Evolutionary conservation across 2,797 vertebrate species (phyloP), one percentile per base, ranked within the genome.

Genomic region (Falco biarmicus): DNA sequence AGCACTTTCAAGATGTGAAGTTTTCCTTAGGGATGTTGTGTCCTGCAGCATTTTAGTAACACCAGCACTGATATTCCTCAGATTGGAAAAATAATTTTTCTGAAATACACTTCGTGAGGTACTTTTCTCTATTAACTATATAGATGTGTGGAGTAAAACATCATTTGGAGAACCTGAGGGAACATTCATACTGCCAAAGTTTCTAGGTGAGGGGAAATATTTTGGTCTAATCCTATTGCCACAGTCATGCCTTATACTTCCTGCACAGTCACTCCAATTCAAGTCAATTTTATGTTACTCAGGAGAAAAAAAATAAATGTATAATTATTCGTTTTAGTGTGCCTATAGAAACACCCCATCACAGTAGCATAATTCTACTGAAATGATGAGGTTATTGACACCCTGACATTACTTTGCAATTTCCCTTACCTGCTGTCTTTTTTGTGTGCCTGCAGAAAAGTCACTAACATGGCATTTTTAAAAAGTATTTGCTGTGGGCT

Each of bases 181-280:
- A 92, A 39, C 34, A 18, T 74, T 82, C 43, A 32, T 66, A 59
- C 66, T 85, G 60, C 75, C 79, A 87, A 56, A 64, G 89, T 86
- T 95, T 95, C 61, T 63, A 74, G n/a, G 77, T 83, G 65, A 88
- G 14, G 43, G 64, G 57, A 91, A 92, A 78, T 89, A 64, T 37
- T 94, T 93, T 29, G 32, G 29, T 89, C 66, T 95, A 73, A 91
- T 93, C 75, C n/a, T 85, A 13, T 81, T 92, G 78, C 53, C 53
- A 53, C 34, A n/a, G 28, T 83, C 75, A 65, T 57, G 59, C 31
- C 45, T 85, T 71, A 47, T 54, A 45, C 32, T 91, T 88, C 70
- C 93, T 80, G 43, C n/a, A 39, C 0, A 3, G 32, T 79, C 18
- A 41, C 18, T 89, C 20, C 63, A 82, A 51, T 65, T 89, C 45